Conservation (phyloP, 2,113 vertebrate species). For the Burhinus oedicnemus region DNA sequence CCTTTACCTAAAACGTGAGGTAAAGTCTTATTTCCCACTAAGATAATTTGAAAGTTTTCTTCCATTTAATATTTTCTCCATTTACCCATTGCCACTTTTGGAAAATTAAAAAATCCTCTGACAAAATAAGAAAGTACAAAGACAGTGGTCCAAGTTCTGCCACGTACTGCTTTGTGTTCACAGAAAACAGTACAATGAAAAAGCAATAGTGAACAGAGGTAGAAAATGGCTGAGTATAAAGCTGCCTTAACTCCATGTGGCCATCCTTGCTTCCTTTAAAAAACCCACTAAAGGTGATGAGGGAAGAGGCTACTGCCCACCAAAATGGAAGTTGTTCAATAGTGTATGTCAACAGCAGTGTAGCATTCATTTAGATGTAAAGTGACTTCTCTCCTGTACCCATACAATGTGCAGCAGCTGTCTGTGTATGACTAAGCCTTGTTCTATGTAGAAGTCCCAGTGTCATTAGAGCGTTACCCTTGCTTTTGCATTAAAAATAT, state of each 20-base stretch:
- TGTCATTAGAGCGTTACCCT: background rate
- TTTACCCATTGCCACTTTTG: background rate
- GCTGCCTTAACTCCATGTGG: background rate
- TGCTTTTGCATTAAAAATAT: background rate
- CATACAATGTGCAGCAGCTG: background rate
- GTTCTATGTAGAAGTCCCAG: background rate
- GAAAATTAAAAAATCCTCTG: background rate
- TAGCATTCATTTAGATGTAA: background rate
- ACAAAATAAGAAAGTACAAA: background rate
- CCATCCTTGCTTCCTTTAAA: background rate
- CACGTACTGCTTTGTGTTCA: background rate
- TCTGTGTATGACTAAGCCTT: background rate
- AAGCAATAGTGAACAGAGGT: background rate
- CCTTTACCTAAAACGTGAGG: background rate
- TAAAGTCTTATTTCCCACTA: background rate
- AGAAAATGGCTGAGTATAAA: background rate
- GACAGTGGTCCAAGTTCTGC: accelerated
- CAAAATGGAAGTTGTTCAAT: background rate
- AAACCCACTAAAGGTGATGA: background rate
- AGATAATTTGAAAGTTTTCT: background rate
- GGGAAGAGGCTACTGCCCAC: background rate
- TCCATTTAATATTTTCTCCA: background rate
- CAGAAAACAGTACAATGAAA: background rate
- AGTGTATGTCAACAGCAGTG: background rate
- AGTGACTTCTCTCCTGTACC: background rate